Base-by-base conservation (phyloP, 2,797 vertebrate genomes). In the Kryptolebias ocellatus region DNA sequence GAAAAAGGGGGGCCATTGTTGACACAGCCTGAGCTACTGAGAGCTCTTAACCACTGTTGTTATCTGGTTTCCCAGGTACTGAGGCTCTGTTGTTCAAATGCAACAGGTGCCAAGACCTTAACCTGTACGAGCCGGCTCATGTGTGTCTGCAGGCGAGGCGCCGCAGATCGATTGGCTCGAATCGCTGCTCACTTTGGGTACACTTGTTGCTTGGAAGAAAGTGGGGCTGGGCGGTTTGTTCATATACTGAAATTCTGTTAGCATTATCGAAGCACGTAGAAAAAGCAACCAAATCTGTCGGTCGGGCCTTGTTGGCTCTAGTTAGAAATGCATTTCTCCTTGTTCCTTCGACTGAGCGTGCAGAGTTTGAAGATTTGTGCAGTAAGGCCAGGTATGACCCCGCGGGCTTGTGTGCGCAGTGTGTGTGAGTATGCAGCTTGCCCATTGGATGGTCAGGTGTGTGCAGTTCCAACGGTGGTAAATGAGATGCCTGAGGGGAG, bases 1-100 rank as follows among this genome's bases (percentile, higher is more conserved):
- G 34, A 59, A 74, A 68, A 46, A 7, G 59, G 69, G 60, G 70
- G 51, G 49, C 12, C 60, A 60, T 64, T 92, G 83, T 92, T 92
- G 89, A 90, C 89, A 80, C 76, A 92, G 83, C 20, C 68, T 53
- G 68, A 76, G 51, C 61, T 54, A 52, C 71, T n/a, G 72, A 78
- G 77, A 71, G 86, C 83, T 87, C 74, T 83, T 82, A 83, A 78
- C 79, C 3, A 20, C 73, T 11, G 64, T 34, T 80, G 77, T 91
- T 90, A 89, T 90, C 89, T 91, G 85, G 89, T 92, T 91, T 86
- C 86, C 88, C 79, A 83, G 91, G 80, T 87, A 86, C 83, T 81
- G 82, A 85, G 73, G 58, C 80, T 67, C 83, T 86, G 89, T 86
- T 88, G 83, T 88, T 80, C 72, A 55, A 68, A 66, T 60, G 68